Base-by-base conservation (phyloP, 2,888 invertebrate species). In the Aradus depressus region DNA sequence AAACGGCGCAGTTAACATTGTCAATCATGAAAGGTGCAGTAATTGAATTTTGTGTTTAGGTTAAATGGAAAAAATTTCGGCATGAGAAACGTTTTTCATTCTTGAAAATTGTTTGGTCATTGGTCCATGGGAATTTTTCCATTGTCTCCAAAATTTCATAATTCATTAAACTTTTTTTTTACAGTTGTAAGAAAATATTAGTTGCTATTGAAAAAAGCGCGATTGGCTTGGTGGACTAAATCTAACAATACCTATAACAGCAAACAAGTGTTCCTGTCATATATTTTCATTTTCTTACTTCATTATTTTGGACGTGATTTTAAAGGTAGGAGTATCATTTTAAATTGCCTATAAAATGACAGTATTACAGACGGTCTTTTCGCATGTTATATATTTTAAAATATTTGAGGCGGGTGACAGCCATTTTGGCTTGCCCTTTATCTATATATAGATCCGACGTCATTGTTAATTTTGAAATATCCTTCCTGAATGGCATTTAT, bases 11-110 rank as follows among this genome's bases (percentile, higher is more conserved):
- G 53, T 55, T 52, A 53, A 56, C 56, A 49, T 53, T 57, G 38
- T 49, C 45, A 51, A 50, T 25, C 53, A 49, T 41, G 53, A 58
- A 57, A 58, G 58, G 58, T 58, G 58, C 56, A 58, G 58, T 58
- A 58, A 48, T 53, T 35, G 31, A 14, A 37, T 50, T 18, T 31
- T 31, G 35, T 52, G 43, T 53, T 44, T 51, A 48, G 50, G 58
- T 56, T 31, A 51, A 61, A 60, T 51, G 57, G 54, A 34, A n/a
- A n/a, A n/a, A n/a, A n/a, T n/a, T n/a, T n/a, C n/a, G n/a, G n/a
- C n/a, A n/a, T n/a, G n/a, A n/a, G n/a, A n/a, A n/a, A 47, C 23
- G 25, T 47, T 47, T 38, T 37, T n/a, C 38, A 26, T 35, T 25
- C 38, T 21, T 14, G 22, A n/a, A 4, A 37, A 23, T 25, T 26